Evolutionary conservation across 2,888 invertebrate species (phyloP).

Genomic region (Pachliopta kotzebuea): DNA sequence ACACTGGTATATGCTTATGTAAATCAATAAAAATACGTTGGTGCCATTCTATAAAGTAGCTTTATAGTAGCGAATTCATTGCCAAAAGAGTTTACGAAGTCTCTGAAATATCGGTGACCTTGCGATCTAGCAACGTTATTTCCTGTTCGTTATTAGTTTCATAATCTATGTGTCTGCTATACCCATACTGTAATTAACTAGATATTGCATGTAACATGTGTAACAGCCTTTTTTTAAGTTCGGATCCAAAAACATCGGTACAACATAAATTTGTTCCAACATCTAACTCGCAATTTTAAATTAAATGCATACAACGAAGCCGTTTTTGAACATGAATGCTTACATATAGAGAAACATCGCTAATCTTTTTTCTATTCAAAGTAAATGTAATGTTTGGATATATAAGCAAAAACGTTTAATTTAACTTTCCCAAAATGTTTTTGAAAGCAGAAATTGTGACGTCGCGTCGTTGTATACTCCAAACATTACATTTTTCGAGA

Average conservation of each 20-base stretch:
- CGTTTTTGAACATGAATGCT: not conserved
- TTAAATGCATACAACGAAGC: not conserved
- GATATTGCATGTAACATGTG: not conserved
- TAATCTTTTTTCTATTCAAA: not conserved
- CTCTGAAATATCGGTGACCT: not conserved
- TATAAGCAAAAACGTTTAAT: not conserved
- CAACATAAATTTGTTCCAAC: not conserved
- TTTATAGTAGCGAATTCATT: not conserved
- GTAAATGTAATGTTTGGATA: not conserved
- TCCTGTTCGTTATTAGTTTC: not conserved
- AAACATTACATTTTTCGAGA: conserved; percentile 15
- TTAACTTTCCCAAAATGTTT: not conserved
- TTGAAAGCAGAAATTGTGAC: not conserved
- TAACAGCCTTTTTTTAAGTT: not conserved
- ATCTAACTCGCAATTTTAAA: not conserved
- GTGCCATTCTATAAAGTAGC: too few relatives aligned
- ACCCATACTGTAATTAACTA: not conserved
- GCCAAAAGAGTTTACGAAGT: not conserved
- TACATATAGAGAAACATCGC: not conserved
- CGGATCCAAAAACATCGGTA: not conserved
- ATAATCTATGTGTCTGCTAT: not conserved
- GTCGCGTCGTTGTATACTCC: not conserved
- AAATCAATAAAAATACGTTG: too few relatives aligned
- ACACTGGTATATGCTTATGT: too few relatives aligned
- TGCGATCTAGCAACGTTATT: not conserved